Conservation (phyloP, 1,140 invertebrate genomes). For the Caerostris extrusa region DNA sequence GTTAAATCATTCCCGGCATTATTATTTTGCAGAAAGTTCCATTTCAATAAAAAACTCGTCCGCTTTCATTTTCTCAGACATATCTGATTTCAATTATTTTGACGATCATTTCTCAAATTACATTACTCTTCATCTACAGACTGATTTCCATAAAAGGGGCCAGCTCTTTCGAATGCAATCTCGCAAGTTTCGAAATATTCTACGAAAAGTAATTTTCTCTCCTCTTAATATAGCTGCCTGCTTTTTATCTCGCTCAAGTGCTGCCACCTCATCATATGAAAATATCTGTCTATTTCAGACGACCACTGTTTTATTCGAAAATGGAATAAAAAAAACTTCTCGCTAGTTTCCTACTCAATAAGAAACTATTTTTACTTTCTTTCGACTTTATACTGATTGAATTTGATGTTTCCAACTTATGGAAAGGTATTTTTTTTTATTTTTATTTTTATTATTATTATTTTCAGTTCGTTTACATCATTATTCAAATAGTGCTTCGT, state of each 20-base stretch:
- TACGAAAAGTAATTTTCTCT: slow-evolving; percentile 30
- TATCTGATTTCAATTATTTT: slow-evolving; percentile 51
- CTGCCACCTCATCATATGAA: slow-evolving; percentile 21
- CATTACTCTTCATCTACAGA: neutral
- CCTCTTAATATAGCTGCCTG: neutral
- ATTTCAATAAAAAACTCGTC: neutral
- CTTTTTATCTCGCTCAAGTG: neutral
- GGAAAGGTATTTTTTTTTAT: neutral
- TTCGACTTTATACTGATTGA: slow-evolving; percentile 40
- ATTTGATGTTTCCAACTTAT: slow-evolving; percentile 33
- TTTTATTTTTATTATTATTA: neutral
- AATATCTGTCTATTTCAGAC: slow-evolving; percentile 9
- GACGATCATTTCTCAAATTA: neutral
- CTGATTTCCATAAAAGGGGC: slow-evolving; percentile 27
- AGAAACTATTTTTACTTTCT: slow-evolving; percentile 14
- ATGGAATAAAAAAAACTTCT: neutral
- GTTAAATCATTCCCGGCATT: neutral
- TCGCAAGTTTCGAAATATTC: neutral
- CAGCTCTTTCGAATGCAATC: neutral
- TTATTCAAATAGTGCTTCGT: slow-evolving; percentile 7
- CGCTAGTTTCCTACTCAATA: neutral
- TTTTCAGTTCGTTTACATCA: neutral
- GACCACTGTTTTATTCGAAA: neutral
- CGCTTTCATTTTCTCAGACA: neutral
- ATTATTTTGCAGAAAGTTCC: neutral